Evolutionary conservation across 1,140 invertebrate genomes (phyloP).

Genomic region (Cylas formicarius): DNA sequence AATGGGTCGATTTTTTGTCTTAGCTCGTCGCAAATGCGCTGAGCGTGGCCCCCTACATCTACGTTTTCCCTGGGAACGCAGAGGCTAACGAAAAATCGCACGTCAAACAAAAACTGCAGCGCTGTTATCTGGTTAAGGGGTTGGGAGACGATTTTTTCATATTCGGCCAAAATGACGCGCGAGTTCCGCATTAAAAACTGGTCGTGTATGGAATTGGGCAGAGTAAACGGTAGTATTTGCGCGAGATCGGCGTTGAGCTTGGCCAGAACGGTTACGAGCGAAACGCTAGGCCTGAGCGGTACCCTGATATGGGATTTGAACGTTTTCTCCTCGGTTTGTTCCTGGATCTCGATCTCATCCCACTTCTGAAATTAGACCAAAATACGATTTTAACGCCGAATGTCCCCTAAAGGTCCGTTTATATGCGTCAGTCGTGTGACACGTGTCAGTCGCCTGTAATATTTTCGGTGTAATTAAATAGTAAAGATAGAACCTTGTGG

Average conservation of each 20-base stretch:
- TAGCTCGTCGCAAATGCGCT: conserved; percentile 60
- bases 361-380: conserved; percentile 61
- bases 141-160: conserved; percentile 49
- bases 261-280: conserved; percentile 61
- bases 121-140: conserved; percentile 70
- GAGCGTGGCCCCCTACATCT: conserved; percentile 51
- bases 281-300: conserved; percentile 69
- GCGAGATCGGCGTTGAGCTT: conserved; percentile 62
- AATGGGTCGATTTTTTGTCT: conserved; percentile 82
- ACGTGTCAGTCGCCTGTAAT: no score
- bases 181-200: conserved; percentile 57
- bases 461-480: not conserved
- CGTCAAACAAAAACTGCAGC: conserved; percentile 67
- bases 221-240: conserved; percentile 65
- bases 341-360: conserved; percentile 74
- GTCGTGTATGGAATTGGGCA: conserved; percentile 57
- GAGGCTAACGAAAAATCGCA: conserved; percentile 65
- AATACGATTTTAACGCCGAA: no score
- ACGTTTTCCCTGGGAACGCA: conserved; percentile 66
- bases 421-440: no score
- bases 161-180: conserved; percentile 53
- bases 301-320: conserved; percentile 76
- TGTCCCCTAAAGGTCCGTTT: conserved; percentile 13
- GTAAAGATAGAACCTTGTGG: no score
- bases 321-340: conserved; percentile 74